Evolutionary conservation across 2,113 vertebrate genomes (phyloP), one percentile per base, ranked within the genome.

Genomic region (Oxygymnocypris stewartii): DNA sequence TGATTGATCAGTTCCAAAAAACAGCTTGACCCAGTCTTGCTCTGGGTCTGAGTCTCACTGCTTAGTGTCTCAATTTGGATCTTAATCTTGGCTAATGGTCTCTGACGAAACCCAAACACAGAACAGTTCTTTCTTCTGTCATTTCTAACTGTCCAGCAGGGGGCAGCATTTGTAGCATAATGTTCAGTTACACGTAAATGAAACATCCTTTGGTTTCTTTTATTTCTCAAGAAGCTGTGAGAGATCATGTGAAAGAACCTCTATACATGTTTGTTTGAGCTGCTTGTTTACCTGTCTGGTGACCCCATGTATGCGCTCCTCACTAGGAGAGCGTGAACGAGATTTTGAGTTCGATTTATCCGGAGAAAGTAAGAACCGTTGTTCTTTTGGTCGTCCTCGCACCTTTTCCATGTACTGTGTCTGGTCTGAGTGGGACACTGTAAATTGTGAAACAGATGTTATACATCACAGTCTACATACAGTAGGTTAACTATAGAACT

Each of bases 331-430:
- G 18, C 96, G 92, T 47, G 97, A 98, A 79, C 87, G 83, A 49
- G 96, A 94, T 1, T 96, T 96, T 2, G 95, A 93, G 85, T 95
- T 96, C 78, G 97, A 97, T 2, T 93, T 92, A 18, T 96, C 96
- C 0, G 98, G 97, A 82, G 98, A 99, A 54, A 99, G 95, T 88
- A 99, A 96, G 84, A 97, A 97, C 84, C 97, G 97, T 63, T 96
- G 96, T 89, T 99, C 98, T 94, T 98, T 98, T 2, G 98, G 97
- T 31, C 97, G 95, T 0, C 97, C 97, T 16, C 97, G 93, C 90
- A 98, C 96, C 90, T 95, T 94, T 90, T 96, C 96, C 0, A 94
- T 94, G 0, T 96, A 96, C 88, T 96, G 95, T 88, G 96, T 94
- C 28, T 93, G 95, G 25, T 98, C 97, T 0, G 97, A 97, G 78